These are phyloP conservation scores for Eupristina koningsbergeri DNA, from an alignment of 1,140 invertebrate genomes.

Conservation along the genomic window DNA sequence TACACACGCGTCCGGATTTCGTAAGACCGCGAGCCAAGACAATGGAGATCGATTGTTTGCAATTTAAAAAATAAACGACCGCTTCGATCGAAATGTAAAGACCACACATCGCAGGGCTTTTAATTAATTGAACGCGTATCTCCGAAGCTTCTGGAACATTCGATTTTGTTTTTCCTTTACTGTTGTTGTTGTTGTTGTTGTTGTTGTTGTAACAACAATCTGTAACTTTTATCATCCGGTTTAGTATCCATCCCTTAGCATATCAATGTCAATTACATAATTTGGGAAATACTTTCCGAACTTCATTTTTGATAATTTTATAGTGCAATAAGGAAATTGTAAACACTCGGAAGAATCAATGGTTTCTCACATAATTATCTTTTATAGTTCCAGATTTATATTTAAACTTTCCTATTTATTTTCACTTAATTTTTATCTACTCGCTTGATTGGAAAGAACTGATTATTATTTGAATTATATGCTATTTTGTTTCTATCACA, in stretches of 20 bases:
- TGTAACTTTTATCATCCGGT: no score
- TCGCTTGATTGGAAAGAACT: background rate
- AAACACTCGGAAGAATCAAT: background rate
- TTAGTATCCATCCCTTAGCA: no score
- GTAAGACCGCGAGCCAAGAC: background rate
- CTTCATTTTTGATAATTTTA: no score
- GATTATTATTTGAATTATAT: background rate
- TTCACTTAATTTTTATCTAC: background rate
- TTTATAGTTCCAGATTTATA: background rate
- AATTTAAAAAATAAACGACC: background rate
- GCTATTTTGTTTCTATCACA: background rate
- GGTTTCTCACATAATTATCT: background rate
- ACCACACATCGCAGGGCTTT: background rate
- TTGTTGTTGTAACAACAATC: no score
- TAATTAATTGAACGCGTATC: background rate
- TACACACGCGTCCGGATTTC: background rate
- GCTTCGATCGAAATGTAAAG: background rate
- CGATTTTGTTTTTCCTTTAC: no score
- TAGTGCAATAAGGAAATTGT: no score
- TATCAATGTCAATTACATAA: no score
- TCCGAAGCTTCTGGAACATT: background rate
- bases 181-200: no score
- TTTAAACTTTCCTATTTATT: background rate
- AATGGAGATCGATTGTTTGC: conserved; percentile 21
- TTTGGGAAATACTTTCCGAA: background rate